Evolutionary conservation across 2,888 invertebrate genomes (phyloP), one percentile per base, ranked within the genome.

Genomic region (Andricus curvator): DNA sequence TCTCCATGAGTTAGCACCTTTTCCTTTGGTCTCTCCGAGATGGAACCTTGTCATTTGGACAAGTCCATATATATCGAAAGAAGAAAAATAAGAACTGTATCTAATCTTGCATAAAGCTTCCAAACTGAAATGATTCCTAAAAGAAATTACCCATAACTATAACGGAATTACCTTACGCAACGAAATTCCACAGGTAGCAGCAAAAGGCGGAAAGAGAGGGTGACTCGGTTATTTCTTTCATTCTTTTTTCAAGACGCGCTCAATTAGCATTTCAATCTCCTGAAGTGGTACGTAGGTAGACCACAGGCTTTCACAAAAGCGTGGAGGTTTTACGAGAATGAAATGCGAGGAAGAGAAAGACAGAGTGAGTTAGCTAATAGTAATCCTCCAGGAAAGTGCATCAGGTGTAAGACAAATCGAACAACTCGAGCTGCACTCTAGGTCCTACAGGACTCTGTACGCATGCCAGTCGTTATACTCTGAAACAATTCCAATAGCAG

Each of bases 401-500:
- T 74, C n/a, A 56, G 51, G n/a, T 51, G 33, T 25, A 74, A 74
- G 70, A 74, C 56, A 74, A 74, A 56, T 74, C 51, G 70, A 74
- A 74, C 29, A 74, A 74, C 20, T 74, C 33, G 70, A 74, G 51
- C 70, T 74, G 51, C n/a, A 74, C 51, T 48, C 70, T 79, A 67
- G 70, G 65, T 62, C 51, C 67, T 37, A 37, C 37, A 37, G 37
- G 37, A 37, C 37, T 13, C 51, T 64, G 60, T 78, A 78, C 77
- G 67, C 70, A 77, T 78, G 67, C 68, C 20, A 60, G 29, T 65
- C 41, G 64, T 77, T 80, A 44, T 13, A 74, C 78, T 56, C 78
- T 80, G 82, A 78, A 82, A 84, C 81, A 84, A 84, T 84, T 82
- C 82, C 67, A 85, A 88, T 86, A 81, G 84, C 83, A 84, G 79